Evolutionary conservation across 2,797 vertebrate genomes (phyloP).

Genomic region (Pangasius krempfi): DNA sequence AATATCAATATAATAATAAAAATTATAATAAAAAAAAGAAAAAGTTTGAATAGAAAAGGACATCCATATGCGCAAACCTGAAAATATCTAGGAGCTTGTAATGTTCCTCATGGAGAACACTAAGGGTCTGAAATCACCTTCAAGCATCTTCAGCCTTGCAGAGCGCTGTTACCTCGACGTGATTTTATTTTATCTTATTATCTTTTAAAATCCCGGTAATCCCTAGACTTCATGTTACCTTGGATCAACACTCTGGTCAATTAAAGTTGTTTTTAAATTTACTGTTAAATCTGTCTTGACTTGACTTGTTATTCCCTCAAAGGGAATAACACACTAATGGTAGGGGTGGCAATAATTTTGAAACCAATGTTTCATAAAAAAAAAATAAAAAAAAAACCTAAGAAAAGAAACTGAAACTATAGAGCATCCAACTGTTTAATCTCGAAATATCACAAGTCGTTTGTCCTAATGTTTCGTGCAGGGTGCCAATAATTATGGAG

Average conservation of each 20-base stretch:
- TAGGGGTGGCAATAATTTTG: background rate
- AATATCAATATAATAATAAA: too few relatives aligned
- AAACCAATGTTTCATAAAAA: background rate
- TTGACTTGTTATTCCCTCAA: background rate
- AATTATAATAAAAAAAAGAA: background rate
- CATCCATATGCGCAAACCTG: background rate
- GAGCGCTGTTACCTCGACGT: background rate
- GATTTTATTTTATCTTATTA: background rate
- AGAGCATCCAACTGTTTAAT: background rate
- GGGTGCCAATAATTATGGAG: background rate
- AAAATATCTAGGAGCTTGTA: background rate
- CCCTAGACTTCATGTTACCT: background rate
- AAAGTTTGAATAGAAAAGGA: background rate
- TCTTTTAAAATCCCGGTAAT: background rate
- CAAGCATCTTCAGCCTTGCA: background rate
- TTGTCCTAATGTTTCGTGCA: background rate
- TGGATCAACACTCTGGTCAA: background rate
- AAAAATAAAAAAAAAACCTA: background rate
- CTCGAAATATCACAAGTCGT: background rate
- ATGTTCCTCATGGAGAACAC: background rate
- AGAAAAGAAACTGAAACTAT: background rate
- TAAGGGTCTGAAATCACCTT: background rate
- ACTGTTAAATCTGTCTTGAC: background rate
- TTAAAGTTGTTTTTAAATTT: background rate
- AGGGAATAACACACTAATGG: too few relatives aligned